Base-by-base conservation (phyloP, 2,888 invertebrate genomes). In the Tricholauxania praeusta region DNA sequence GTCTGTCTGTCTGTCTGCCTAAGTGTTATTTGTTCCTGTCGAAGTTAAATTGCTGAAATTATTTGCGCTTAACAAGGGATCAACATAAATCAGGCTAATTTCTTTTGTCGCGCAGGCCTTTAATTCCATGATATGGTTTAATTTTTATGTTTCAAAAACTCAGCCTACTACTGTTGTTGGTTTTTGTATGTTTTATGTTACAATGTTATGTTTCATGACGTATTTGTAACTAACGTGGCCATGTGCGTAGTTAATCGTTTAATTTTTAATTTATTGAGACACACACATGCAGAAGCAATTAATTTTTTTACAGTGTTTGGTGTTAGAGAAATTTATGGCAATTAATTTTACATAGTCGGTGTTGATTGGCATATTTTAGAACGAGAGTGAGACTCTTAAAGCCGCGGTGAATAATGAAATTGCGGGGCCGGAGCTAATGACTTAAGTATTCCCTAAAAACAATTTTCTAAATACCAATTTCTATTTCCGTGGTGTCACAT, bases 11-110 rank as follows among this genome's bases (percentile, higher is more conserved):
- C 39, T 69, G 28, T 22, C 22, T 52, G 51, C 32, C 39, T 39
- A 28, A 14, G n/a, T 63, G 64, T 51, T 49, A 14, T 51, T 51
- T 28, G 64, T 76, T 76, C 75, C 74, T 75, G 74, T 75, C 77
- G 77, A 79, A 79, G 80, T 81, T 77, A 79, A 83, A 85, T 83
- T 83, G 83, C 81, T 81, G 76, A 81, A 82, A 85, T 83, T 82
- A 84, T 85, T 82, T 82, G 82, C 78, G 81, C 84, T 82, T 83
- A 85, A 82, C 83, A 82, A 82, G 84, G 39, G 84, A 84, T 84
- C 85, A 84, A 83, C 84, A 84, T 84, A 85, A 84, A 84, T 84
- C 85, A 85, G 80, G 82, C 84, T 84, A 85, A 84, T 84, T 85
- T 80, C 79, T 71, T 65, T 49, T 39, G 55, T 53, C 19, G 55